Percentiles rank a stretch among this genome's conserved stretches.
These are phyloP conservation scores for Reinhardtius hippoglossoides DNA, from an alignment of 2,113 vertebrate species.

Conservation along the genomic window DNA sequence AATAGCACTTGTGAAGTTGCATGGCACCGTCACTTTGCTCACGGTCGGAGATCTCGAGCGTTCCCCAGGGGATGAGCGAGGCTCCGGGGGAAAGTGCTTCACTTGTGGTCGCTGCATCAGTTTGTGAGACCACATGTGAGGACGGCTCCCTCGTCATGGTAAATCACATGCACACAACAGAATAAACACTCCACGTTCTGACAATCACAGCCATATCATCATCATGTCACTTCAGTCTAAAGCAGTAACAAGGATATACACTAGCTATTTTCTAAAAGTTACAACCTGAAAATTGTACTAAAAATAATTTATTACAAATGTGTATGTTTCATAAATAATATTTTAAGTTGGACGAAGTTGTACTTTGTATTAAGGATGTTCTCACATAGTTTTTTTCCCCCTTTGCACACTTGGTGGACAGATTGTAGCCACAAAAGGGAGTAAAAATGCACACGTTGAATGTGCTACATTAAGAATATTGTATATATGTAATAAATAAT, in stretches of 20 bases:
- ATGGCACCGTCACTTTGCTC: constrained; percentile 25
- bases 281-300: constrained; percentile 48
- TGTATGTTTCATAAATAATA: constrained; percentile 63
- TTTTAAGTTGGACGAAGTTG: constrained; percentile 55
- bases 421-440: constrained; percentile 70
- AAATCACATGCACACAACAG: constrained; percentile 8
- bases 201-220: constrained; percentile 71
- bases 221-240: constrained; percentile 10
- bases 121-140: constrained; percentile 19
- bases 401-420: constrained; percentile 65
- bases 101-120: constrained; percentile 18
- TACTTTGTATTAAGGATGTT: constrained; percentile 56
- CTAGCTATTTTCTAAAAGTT: constrained; percentile 32
- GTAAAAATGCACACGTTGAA: constrained; percentile 54
- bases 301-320: constrained; percentile 80
- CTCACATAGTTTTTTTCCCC: constrained; percentile 28
- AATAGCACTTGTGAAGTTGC: constrained; percentile 27
- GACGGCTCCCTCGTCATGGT: neutral
- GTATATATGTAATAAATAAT: constrained; percentile 84
- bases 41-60: constrained; percentile 16
- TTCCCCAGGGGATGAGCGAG: constrained; percentile 5
- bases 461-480: constrained; percentile 68
- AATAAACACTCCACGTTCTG: constrained; percentile 45
- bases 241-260: constrained; percentile 35
- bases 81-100: constrained; percentile 13